These are phyloP conservation scores for Myripristis murdjan DNA, from an alignment of 2,797 vertebrate species.

Conservation along the genomic window DNA sequence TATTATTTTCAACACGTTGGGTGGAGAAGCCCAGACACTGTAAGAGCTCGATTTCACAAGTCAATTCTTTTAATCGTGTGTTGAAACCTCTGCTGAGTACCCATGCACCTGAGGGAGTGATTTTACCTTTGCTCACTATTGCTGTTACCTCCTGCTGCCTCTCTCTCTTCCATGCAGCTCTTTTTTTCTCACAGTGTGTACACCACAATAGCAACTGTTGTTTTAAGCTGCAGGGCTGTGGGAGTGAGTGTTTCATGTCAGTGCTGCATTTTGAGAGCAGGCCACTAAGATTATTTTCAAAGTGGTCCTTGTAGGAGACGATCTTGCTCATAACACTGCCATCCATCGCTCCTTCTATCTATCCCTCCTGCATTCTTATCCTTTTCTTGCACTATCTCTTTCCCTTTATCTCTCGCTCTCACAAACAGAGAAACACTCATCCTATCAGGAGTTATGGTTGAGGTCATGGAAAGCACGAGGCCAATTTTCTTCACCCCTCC, in stretches of 20 bases:
- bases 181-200: constrained; percentile 5
- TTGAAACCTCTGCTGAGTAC: constrained; percentile 7
- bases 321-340: constrained; percentile 24
- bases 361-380: neutral
- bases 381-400: neutral
- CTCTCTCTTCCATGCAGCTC: neutral
- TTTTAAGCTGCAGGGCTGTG: constrained; percentile 28
- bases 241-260: constrained; percentile 39
- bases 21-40: neutral
- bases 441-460: constrained; percentile 11
- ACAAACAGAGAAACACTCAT: constrained; percentile 4
- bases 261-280: constrained; percentile 22
- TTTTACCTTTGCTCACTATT: constrained; percentile 2
- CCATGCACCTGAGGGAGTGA: neutral
- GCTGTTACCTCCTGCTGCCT: constrained; percentile 1
- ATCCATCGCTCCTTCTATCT: neutral
- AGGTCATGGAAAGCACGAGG: constrained; percentile 8
- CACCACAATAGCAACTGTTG: neutral
- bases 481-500: neutral
- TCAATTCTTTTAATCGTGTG: constrained; percentile 18
- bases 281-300: constrained; percentile 28
- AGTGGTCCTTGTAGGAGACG: constrained; percentile 19
- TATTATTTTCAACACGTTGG: neutral
- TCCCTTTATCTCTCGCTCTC: constrained; percentile 3
- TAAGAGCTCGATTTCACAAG: constrained; percentile 15